Evolutionary conservation across 53 echinoderm and acorn worm genomes (phyloP), one percentile per base, ranked within the genome.

Genomic region (Astropecten irregularis): DNA sequence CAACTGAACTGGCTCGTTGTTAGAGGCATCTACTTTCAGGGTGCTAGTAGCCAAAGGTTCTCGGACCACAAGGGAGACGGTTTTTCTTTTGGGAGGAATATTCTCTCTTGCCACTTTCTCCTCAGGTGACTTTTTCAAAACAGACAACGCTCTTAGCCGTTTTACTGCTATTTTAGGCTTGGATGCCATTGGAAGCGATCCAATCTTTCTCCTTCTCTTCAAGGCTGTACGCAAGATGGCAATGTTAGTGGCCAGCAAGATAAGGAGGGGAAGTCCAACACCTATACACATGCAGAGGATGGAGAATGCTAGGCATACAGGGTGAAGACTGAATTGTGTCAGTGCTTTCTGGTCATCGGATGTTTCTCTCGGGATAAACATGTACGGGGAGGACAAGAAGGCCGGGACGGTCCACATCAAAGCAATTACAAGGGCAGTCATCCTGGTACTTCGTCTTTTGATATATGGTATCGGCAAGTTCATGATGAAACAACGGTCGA

Each of bases 171-270:
- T n/a, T 1, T n/a, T 36, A 34, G n/a, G 40, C 25, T 10, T 44
- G 27, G 30, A 25, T 1, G 46, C 23, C 15, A 69, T 11, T 23
- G 69, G 69, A 27, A 48, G 46, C 16, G 48, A 47, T 47, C 48
- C 46, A 16, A 69, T 69, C 48, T 58, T 58, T n/a, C n/a, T n/a
- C 28, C 48, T 46, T 48, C 69, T 44, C 47, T 47, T 69, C 69
- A 69, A 18, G 27, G 47, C 47, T 26, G 26, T 48, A 23, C 14
- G 15, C 16, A 69, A 27, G 40, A 69, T 69, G 69, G 46, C 69
- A 22, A 69, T 31, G 48, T 69, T 69, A 1, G 28, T 16, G 13
- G 29, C 16, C 3, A 69, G 16, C 21, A 44, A 16, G 10, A 28
- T 7, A 20, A 69, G 30, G 6, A 69, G 46, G 26, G 69, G 69